Conservation (phyloP, 64 coral and sea anemone genomes). For the Cladopsammia gracilis region DNA sequence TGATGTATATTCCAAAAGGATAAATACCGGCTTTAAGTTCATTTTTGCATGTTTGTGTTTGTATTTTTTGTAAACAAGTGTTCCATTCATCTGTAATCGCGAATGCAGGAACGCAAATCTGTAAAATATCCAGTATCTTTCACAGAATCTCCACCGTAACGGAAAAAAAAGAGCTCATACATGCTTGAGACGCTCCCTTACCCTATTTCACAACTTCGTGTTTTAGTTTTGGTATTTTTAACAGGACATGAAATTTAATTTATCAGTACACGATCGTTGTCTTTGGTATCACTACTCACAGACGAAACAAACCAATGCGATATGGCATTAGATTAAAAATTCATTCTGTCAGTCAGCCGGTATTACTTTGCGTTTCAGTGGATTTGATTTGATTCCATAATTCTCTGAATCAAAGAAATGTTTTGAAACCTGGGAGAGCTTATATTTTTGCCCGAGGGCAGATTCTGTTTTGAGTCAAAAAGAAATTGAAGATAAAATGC, state of each 20-base stretch:
- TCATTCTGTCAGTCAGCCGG: background rate
- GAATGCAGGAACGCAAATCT: background rate
- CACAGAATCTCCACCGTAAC: background rate
- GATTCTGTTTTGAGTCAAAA: background rate
- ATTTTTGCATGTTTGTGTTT: constrained; percentile 14
- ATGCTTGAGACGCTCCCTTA: no score
- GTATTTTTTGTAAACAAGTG: constrained; percentile 23
- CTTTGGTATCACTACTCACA: background rate
- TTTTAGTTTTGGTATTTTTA: no score
- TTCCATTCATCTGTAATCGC: background rate
- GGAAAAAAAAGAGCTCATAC: background rate
- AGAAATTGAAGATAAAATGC: background rate
- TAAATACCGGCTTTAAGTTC: background rate
- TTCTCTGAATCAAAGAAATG: background rate
- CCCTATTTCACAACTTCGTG: no score
- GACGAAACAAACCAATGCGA: constrained; percentile 21
- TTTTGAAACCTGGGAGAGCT: background rate
- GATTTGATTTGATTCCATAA: background rate
- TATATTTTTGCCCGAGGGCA: background rate
- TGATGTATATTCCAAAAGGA: background rate
- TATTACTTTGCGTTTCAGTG: background rate
- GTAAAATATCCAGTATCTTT: background rate
- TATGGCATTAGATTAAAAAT: constrained; percentile 19
- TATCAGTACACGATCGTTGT: background rate
- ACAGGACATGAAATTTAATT: no score